Conservation (phyloP, 1,140 invertebrate species). For the Dendroctonus valens region DNA sequence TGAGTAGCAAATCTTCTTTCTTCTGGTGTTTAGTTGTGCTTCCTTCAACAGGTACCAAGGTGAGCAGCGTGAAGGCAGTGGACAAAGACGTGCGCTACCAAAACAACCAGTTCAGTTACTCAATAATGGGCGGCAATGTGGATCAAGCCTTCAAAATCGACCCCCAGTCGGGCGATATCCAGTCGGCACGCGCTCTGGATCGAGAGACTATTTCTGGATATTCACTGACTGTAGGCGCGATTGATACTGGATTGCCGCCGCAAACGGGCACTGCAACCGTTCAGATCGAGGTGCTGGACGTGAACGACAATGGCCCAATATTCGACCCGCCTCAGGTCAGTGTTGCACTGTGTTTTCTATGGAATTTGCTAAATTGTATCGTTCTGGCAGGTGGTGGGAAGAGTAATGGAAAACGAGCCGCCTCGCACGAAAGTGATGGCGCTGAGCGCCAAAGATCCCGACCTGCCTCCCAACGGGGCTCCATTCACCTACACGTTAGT, state of each 20-base stretch:
- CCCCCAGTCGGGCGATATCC: slow-evolving; percentile 77
- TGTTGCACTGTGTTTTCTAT: slow-evolving; percentile 38
- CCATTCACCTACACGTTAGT: slow-evolving; percentile 83
- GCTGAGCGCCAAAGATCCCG: slow-evolving; percentile 81
- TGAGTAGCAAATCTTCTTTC: slow-evolving; percentile 16
- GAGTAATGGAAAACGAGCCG: slow-evolving; percentile 86
- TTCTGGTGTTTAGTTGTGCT: not conserved
- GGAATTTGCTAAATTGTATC: not conserved
- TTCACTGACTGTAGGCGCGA: slow-evolving; percentile 82
- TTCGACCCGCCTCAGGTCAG: slow-evolving; percentile 66
- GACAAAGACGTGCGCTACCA: slow-evolving; percentile 89
- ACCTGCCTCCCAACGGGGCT: slow-evolving; percentile 87
- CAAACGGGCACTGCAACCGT: slow-evolving; percentile 85
- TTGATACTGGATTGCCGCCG: slow-evolving; percentile 82
- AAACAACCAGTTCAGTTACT: slow-evolving; percentile 91
- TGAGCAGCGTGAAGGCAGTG: slow-evolving; percentile 78
- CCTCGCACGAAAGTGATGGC: slow-evolving; percentile 81
- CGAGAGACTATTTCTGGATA: slow-evolving; percentile 77
- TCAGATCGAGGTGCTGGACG: slow-evolving; percentile 73
- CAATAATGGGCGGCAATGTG: slow-evolving; percentile 81
- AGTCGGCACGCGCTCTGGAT: slow-evolving; percentile 74
- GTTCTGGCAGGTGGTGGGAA: slow-evolving; percentile 53
- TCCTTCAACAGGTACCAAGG: slow-evolving; percentile 59
- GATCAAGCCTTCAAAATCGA: slow-evolving; percentile 87
- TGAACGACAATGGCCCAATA: slow-evolving; percentile 91